Conservation (phyloP, 1,140 invertebrate species). For the Dreissena polymorpha region DNA sequence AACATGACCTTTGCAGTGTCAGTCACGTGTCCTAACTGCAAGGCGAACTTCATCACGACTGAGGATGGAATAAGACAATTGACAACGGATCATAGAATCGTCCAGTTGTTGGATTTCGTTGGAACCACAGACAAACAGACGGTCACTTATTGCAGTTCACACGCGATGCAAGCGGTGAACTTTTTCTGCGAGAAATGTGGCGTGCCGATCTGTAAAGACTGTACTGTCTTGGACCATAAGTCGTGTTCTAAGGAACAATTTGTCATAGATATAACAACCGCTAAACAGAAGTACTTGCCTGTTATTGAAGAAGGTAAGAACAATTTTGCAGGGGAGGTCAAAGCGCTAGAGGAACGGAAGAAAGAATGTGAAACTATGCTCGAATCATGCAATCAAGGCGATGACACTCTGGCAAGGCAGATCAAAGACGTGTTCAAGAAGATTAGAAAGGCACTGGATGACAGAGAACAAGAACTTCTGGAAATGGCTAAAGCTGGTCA, state of each 20-base stretch:
- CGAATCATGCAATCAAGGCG: constrained; percentile 50
- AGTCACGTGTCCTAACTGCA: constrained; percentile 65
- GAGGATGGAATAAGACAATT: constrained; percentile 64
- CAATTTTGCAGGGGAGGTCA: constrained; percentile 60
- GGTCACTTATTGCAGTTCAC: constrained; percentile 68
- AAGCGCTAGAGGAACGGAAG: constrained; percentile 56
- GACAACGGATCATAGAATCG: constrained; percentile 67
- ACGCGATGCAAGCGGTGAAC: constrained; percentile 68
- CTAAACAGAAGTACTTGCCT: constrained; percentile 64
- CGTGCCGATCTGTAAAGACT: constrained; percentile 70
- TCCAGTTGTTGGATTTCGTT: constrained; percentile 72
- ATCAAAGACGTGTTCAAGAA: constrained; percentile 61
- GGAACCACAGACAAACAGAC: constrained; percentile 67
- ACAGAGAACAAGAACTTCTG: constrained; percentile 64
- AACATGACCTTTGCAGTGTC: constrained; percentile 55
- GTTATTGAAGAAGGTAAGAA: constrained; percentile 60
- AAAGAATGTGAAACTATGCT: constrained; percentile 54
- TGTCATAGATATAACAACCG: constrained; percentile 69
- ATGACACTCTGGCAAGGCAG: constrained; percentile 56
- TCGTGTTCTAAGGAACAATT: constrained; percentile 60
- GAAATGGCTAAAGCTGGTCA: constrained; percentile 51
- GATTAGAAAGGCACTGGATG: constrained; percentile 56
- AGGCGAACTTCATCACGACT: constrained; percentile 61
- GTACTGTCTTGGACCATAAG: constrained; percentile 72
- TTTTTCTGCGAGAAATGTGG: constrained; percentile 74